Evolutionary conservation across 1,140 invertebrate genomes (phyloP), one percentile per base, ranked within the genome.

Genomic region (Drosophila bocqueti): DNA sequence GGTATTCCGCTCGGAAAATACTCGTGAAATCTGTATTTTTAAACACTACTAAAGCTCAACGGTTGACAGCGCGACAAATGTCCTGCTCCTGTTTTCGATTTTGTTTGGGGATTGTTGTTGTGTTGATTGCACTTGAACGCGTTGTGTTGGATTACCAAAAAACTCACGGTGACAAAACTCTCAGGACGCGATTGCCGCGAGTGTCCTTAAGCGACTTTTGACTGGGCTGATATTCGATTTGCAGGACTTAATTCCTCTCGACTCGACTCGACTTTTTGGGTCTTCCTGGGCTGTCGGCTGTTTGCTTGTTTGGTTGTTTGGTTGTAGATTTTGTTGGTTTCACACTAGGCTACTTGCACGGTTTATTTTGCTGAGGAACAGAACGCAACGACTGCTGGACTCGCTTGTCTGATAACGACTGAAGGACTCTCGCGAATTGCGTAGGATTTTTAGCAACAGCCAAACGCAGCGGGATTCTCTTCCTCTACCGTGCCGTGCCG

Each of bases 381-480:
- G 83, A 90, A 81, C 91, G 91, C 91, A 92, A 92, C 91, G 91
- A 92, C 91, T 92, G 91, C 85, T 92, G 91, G 91, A 92, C 91
- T 92, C 91, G 84, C 91, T 92, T 92, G 91, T 92, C 91, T 92
- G 91, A 92, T 92, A 92, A 92, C 91, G 91, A 92, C 91, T 92
- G 87, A 92, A 91, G 91, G 87, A 89, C 83, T 91, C 86, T 87
- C 81, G 77, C 89, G 79, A 87, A 90, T 83, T 89, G 84, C 84
- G 89, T 89, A 84, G 81, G 80, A 90, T 85, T 91, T 91, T 91
- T 91, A 90, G 86, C 79, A 90, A 90, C 76, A 65, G 68, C 63
- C 79, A 78, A 80, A 64, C 67, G 80, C 86, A 80, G 76, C 76
- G 65, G 74, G 73, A 50, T 42, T 66, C 11, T 61, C 65, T 55